Percentiles rank a stretch among this genome's conserved stretches.
These are phyloP conservation scores for Pachyseris speciosa DNA, from an alignment of 64 coral and sea anemone genomes.

Conservation along the genomic window DNA sequence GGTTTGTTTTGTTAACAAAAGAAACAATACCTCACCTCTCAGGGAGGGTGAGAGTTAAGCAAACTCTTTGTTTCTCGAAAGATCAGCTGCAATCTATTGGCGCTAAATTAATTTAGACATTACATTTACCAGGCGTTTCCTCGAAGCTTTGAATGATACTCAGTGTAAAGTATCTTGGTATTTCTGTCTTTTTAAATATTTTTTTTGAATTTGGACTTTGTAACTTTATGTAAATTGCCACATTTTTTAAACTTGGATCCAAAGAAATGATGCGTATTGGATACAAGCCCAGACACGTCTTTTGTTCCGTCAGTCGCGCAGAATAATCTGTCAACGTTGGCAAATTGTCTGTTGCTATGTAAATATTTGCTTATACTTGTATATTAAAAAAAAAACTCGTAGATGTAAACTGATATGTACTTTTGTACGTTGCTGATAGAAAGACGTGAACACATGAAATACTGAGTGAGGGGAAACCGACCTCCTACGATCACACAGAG, in stretches of 20 bases:
- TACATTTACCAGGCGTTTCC: conserved; percentile 37
- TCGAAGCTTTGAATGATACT: neutral
- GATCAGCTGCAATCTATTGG: conserved; percentile 1
- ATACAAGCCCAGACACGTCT: conserved; percentile 13
- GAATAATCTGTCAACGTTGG: neutral
- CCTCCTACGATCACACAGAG: too few species aligned
- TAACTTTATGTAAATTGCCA: neutral
- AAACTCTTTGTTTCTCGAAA: conserved; percentile 21
- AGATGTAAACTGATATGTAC: neutral
- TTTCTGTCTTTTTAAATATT: neutral
- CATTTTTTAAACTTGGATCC: neutral
- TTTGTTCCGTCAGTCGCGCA: neutral
- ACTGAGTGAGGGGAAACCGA: too few species aligned
- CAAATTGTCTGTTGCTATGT: neutral
- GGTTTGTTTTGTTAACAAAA: conserved; percentile 4
- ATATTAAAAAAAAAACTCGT: neutral
- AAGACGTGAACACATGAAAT: too few species aligned
- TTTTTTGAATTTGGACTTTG: neutral
- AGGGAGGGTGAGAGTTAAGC: neutral
- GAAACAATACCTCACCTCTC: neutral
- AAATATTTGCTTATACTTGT: neutral
- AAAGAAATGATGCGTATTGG: neutral
- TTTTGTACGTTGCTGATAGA: neutral
- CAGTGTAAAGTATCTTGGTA: neutral
- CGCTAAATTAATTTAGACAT: neutral